Evolutionary conservation across 2,888 invertebrate genomes (phyloP), one percentile per base, ranked within the genome.

Genomic region (Abrostola triplasia): DNA sequence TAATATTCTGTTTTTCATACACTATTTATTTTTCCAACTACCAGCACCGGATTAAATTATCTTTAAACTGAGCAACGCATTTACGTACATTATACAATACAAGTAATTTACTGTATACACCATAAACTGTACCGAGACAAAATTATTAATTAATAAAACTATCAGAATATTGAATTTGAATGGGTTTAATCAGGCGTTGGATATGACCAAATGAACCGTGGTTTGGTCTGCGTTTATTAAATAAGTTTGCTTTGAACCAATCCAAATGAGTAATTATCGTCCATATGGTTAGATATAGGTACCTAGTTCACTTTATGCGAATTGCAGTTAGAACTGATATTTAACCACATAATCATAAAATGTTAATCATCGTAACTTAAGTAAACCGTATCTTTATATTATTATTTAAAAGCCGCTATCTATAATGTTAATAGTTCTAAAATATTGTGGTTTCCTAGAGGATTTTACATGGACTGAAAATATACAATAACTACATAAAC

Each of bases 161-260:
- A 81, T 64, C 69, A 55, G 52, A 62, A 56, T 70, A 74, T 76
- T 79, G 67, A 70, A 67, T 73, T 65, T 76, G 73, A 79, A 81
- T 77, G 77, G 63, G 78, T 75, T 80, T 83, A 84, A 84, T 83
- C 79, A 81, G 77, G 73, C 80, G 64, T 77, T 48, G 70, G 52
- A 77, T 83, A 72, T 76, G 79, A 82, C 71, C 78, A 81, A 85
- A 86, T 85, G 77, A 85, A 82, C 84, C 79, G 72, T 70, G 59
- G 70, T 70, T 76, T 66, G 61, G 64, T 64, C 62, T 69, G 77
- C 70, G 75, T 75, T 72, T 83, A 78, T 82, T 79, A 75, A 81
- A 82, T 75, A 72, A 76, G 73, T 82, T 84, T 79, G 78, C 74
- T 80, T 81, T 84, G 74, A 76, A 79, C 73, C 73, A 77, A 78